A percentile compares a stretch with the other conserved stretches of the same genome.
phyloP scores from a whole-genome alignment of 2,797 vertebrate species.

The Otolemur crassicaudatus region DNA sequence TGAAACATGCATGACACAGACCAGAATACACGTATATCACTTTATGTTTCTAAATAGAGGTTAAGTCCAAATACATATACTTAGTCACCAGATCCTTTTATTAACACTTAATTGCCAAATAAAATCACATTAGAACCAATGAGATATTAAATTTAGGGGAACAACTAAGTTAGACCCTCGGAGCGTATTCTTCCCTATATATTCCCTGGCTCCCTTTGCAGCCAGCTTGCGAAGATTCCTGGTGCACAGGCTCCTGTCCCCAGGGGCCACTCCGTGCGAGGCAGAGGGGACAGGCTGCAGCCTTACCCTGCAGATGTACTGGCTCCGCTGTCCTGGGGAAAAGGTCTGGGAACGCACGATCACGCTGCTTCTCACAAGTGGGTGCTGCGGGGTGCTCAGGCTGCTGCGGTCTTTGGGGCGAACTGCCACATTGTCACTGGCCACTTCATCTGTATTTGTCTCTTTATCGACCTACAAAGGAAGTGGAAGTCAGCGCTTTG shows the following conservation, averaged over 20 bases:
- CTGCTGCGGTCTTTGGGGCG: conserved; percentile 88
- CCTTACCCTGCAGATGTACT: conserved; percentile 93
- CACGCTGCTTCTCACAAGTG: conserved; percentile 90
- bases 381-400: conserved; percentile 86
- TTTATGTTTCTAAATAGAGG: conserved; percentile 23
- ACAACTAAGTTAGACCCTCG: not conserved
- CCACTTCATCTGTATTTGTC: conserved; percentile 89
- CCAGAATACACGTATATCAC: not conserved
- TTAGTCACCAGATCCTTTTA: not conserved
- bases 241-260: not conserved
- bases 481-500: conserved; percentile 37
- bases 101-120: not conserved
- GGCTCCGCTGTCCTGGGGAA: conserved; percentile 91
- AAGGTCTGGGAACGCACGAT: conserved; percentile 93
- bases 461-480: conserved; percentile 91
- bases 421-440: conserved; percentile 76
- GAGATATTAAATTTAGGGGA: not conserved
- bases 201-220: not conserved
- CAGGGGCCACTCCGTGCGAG: conserved; percentile 26
- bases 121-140: not conserved
- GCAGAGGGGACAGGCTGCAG: conserved; percentile 70
- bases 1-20: not conserved
- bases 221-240: not conserved
- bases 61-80: not conserved
- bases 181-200: not conserved